These are phyloP conservation scores for Turdus rufiventris DNA, from an alignment of 2,113 vertebrate species.

Conservation along the genomic window DNA sequence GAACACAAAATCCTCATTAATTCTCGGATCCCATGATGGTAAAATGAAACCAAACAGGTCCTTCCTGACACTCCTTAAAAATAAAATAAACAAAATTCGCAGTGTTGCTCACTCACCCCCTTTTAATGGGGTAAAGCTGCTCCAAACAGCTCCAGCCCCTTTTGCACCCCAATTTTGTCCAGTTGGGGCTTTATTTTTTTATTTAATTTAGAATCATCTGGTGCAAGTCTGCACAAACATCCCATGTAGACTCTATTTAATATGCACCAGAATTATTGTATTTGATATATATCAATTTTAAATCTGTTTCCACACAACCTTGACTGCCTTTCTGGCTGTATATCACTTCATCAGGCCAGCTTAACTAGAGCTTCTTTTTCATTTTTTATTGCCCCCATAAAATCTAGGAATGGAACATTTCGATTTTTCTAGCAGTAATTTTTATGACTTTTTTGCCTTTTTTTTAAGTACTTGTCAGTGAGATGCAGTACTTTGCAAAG, in stretches of 20 bases:
- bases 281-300: constrained; percentile 62
- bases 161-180: neutral
- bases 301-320: constrained; percentile 65
- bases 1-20: neutral
- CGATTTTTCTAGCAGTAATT: constrained; percentile 71
- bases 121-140: neutral
- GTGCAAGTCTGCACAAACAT: neutral
- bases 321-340: constrained; percentile 57
- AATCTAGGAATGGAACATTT: constrained; percentile 69
- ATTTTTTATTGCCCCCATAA: constrained; percentile 64
- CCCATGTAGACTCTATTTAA: constrained; percentile 19
- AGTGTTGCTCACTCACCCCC: neutral
- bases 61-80: neutral
- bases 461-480: constrained; percentile 62
- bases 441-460: constrained; percentile 65
- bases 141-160: neutral
- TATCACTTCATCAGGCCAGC: constrained; percentile 65
- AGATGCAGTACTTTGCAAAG: constrained; percentile 41
- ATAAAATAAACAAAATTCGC: neutral
- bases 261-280: constrained; percentile 56
- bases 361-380: constrained; percentile 68
- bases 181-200: neutral
- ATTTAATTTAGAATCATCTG: neutral
- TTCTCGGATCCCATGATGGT: neutral
- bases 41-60: neutral